A percentile compares a stretch with the other conserved stretches of the same genome.
These are phyloP conservation scores for Archegozetes longisetosus DNA, from an alignment of 1,140 invertebrate species.

Conservation along the genomic window DNA sequence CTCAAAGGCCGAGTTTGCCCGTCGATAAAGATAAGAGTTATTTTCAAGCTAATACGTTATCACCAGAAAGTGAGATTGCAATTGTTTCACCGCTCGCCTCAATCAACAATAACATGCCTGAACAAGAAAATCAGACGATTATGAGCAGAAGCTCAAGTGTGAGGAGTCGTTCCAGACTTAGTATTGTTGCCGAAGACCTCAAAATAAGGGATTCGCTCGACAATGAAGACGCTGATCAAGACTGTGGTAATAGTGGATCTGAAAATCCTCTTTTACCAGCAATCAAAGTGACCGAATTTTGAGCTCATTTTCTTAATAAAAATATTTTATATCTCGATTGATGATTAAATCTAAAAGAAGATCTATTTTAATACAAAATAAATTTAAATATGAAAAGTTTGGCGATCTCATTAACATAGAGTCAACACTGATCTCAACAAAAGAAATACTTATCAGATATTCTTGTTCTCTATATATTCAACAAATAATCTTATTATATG, in stretches of 20 bases:
- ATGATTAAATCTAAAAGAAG: too few species aligned
- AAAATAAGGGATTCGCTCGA: conserved; percentile 7
- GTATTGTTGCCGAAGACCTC: conserved; percentile 15
- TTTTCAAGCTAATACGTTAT: neutral
- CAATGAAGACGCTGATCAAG: conserved; percentile 4
- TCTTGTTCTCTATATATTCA: too few species aligned
- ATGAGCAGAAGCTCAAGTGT: conserved; percentile 6
- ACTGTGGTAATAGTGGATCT: neutral
- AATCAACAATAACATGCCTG: neutral
- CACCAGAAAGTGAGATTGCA: conserved; percentile 4
- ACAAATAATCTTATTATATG: too few species aligned
- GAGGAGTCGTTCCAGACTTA: conserved; percentile 7
- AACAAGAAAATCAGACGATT: neutral
- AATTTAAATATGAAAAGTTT: too few species aligned
- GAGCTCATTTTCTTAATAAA: neutral
- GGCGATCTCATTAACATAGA: too few species aligned
- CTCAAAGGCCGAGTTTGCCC: conserved; percentile 23
- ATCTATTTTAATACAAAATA: too few species aligned
- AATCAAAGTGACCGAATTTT: conserved; percentile 10
- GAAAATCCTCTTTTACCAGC: neutral
- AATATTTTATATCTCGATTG: too few species aligned
- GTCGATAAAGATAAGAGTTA: conserved; percentile 5
- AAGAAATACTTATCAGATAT: too few species aligned
- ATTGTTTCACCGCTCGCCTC: neutral
- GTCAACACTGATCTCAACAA: too few species aligned